phyloP scores from a whole-genome alignment of 2,113 vertebrate species.

The Alces alces region DNA sequence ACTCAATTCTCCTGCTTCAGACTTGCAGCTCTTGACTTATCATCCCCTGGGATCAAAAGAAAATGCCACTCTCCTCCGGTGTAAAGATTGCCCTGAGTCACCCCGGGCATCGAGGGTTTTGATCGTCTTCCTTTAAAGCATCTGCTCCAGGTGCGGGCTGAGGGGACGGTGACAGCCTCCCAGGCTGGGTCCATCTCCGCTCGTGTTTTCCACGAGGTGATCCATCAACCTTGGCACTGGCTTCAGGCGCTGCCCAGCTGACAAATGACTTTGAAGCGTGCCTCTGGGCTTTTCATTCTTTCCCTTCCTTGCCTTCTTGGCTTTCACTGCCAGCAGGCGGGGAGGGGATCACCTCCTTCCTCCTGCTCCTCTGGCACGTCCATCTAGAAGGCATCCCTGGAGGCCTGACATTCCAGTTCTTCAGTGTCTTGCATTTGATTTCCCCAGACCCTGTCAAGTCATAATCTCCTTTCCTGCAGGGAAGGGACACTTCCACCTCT shows the following conservation, averaged over 20 bases:
- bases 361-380: slow-evolving; percentile 24
- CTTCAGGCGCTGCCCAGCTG: slow-evolving; percentile 40
- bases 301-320: slow-evolving; percentile 56
- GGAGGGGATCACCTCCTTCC: slow-evolving; percentile 42
- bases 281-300: slow-evolving; percentile 44
- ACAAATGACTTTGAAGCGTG: slow-evolving; percentile 54
- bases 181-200: background rate
- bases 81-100: slow-evolving; percentile 39
- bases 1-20: background rate
- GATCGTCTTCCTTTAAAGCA: slow-evolving; percentile 32
- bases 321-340: slow-evolving; percentile 52
- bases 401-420: slow-evolving; percentile 65
- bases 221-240: slow-evolving; percentile 40
- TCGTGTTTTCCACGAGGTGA: background rate
- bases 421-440: slow-evolving; percentile 64
- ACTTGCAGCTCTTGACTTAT: slow-evolving; percentile 42
- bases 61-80: slow-evolving; percentile 29
- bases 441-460: slow-evolving; percentile 61
- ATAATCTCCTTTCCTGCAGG: slow-evolving; percentile 76
- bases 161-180: slow-evolving; percentile 16
- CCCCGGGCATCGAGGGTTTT: background rate
- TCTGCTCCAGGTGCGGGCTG: background rate
- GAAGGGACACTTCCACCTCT: slow-evolving; percentile 71
- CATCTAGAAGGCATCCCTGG: slow-evolving; percentile 49
- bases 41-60: slow-evolving; percentile 24